Evolutionary conservation across 2,888 invertebrate genomes (phyloP).

Genomic region (Micoletzkya japonica): DNA sequence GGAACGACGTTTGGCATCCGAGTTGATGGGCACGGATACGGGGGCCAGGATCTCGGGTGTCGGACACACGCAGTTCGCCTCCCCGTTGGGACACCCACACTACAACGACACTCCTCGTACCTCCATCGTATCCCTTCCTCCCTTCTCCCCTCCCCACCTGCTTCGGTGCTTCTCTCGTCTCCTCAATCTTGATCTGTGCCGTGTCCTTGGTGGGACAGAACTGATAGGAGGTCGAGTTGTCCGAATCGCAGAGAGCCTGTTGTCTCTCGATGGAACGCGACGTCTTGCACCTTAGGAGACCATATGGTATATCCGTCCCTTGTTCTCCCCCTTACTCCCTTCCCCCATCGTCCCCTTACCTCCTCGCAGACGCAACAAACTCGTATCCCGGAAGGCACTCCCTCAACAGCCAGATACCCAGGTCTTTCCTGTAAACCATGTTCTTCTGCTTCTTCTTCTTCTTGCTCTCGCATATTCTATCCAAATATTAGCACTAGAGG

Average conservation of each 20-base stretch:
- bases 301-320: too few relatives aligned
- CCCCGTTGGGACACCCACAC: conserved; percentile 59
- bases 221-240: conserved; percentile 46
- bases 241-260: conserved; percentile 57
- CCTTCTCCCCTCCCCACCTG: too few relatives aligned
- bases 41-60: conserved; percentile 60
- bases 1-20: conserved; percentile 43
- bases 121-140: too few relatives aligned
- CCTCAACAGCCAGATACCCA: conserved; percentile 61
- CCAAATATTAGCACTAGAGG: conserved; percentile 2
- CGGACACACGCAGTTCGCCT: conserved; percentile 57
- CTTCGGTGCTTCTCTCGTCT: conserved; percentile 55
- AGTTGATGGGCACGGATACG: conserved; percentile 43
- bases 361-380: conserved; percentile 54
- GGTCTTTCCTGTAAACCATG: conserved; percentile 60
- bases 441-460: neutral
- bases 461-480: neutral
- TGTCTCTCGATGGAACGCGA: conserved; percentile 55
- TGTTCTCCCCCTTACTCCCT: too few relatives aligned
- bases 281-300: conserved; percentile 59
- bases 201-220: conserved; percentile 51
- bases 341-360: conserved; percentile 8
- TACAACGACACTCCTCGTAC: neutral
- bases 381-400: conserved; percentile 60
- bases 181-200: conserved; percentile 48